Conservation (phyloP, 2,888 invertebrate species). For the Ecliptopera silaceata region DNA sequence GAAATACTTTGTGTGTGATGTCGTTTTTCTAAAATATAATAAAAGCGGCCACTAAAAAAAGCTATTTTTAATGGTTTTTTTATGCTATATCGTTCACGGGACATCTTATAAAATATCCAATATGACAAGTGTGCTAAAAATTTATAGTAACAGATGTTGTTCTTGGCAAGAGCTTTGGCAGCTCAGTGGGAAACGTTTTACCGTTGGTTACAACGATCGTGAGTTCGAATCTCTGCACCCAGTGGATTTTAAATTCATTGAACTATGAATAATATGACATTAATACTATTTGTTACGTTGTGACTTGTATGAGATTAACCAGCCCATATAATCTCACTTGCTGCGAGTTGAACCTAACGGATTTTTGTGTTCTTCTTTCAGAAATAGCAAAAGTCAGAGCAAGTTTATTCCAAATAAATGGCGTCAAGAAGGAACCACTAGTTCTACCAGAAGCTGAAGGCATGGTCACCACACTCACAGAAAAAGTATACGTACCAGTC, state of each 20-base stretch:
- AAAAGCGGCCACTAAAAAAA: constrained; percentile 36
- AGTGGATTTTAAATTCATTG: background rate
- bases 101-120: constrained; percentile 57
- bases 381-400: constrained; percentile 99
- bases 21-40: constrained; percentile 8
- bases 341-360: constrained; percentile 15
- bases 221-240: constrained; percentile 2
- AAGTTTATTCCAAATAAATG: constrained; percentile 99
- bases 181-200: constrained; percentile 1
- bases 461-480: constrained; percentile 95
- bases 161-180: constrained; percentile 16
- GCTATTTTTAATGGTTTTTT: constrained; percentile 54
- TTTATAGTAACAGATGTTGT: constrained; percentile 56
- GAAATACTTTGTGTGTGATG: background rate
- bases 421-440: constrained; percentile 96
- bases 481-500: constrained; percentile 99
- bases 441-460: constrained; percentile 96
- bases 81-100: constrained; percentile 59
- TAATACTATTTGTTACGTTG: background rate
- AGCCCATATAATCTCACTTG: background rate
- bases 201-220: background rate
- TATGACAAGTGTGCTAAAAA: constrained; percentile 58
- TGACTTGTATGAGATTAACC: background rate
- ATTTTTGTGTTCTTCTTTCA: constrained; percentile 82
- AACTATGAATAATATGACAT: background rate